Evolutionary conservation across 1,140 invertebrate genomes (phyloP), one percentile per base, ranked within the genome.

Genomic region (Drosophila baimaii): DNA sequence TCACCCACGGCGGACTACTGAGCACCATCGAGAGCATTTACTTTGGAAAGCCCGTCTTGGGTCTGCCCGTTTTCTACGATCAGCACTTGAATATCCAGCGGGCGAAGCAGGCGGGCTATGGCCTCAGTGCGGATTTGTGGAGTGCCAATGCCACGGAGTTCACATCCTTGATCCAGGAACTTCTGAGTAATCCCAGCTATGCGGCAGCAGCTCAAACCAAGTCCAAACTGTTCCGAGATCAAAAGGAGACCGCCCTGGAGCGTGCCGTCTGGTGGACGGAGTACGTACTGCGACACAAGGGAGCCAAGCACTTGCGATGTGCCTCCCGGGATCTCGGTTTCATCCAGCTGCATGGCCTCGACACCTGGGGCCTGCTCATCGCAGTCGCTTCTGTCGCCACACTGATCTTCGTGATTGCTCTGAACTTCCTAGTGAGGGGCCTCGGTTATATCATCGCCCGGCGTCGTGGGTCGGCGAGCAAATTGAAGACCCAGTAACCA

Each of bases 1-100:
- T 97, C 17, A 95, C 95, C 1, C 95, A 96, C 78, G 95, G 95
- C 35, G 96, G 96, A 10, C 81, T 95, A 19, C 92, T 95, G 17
- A 95, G 96, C 65, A 93, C 94, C n/a, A 94, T 95, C 70, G 96
- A 97, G 90, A 94, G 95, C 5, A 90, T 96, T 2, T 94, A 94
- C 91, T 94, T 95, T 76, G 94, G 94, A 65, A 94, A 95, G 8
- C 96, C 96, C 1, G 93, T 96, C 8, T 91, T 97, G 27, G 95
- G 94, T 3, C 92, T 96, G 49, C 96, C 96, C n/a, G 91, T 96
- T 15, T 94, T 95, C 51, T 93, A 93, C 25, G 95, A 96, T 85
- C 95, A 96, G 80, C 90, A 86, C 12, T 92, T 93, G 37, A 95
- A 95, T 79, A 85, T 94, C 17, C 81, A 92, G 19, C 92, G 93